Evolutionary conservation across 2,888 invertebrate species (phyloP), one percentile per base, ranked within the genome.

Genomic region (Galerucella nymphaeae): DNA sequence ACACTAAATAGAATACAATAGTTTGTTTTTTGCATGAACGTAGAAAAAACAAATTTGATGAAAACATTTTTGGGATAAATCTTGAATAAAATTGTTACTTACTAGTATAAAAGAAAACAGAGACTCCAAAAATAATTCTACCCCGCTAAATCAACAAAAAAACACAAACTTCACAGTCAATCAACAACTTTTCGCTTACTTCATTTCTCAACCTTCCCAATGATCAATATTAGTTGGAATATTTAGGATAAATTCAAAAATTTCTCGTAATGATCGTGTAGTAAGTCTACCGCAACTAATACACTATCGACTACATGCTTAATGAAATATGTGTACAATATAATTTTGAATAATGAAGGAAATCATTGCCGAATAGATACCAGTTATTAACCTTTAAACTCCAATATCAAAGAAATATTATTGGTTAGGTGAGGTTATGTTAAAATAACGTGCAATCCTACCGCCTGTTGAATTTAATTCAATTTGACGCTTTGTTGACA

Each of bases 281-380:
- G 53, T 9, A 16, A 53, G 53, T 53, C 53, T 53, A 53, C 16
- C 53, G 53, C 53, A 18, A 53, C 53, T 18, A 53, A 53, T 53
- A 53, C 2, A 53, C 53, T 9, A 18, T 53, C 16, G 53, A 10
- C 3, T 18, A 53, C 53, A 53, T 53, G 18, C 11, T 18, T 53
- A 53, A 18, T 53, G 53, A 53, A 16, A 53, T 16, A 18, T 53
- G 53, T 53, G 18, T 9, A 53, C 16, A 10, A 53, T 53, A 53
- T 53, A 53, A 53, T 53, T 53, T 16, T 53, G 53, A 53, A 16
- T 53, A 18, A 53, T 53, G 53, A 18, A 53, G n/a, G n/a, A 48
- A 48, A 48, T 48, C n/a, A 48, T 48, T 48, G 1, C n/a, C n/a
- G 14, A n/a, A 48, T 48, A 48, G 48, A 48, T 48, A 8, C 6